A percentile compares a stretch with the other conserved stretches of the same genome.
phyloP scores from a whole-genome alignment of 2,888 invertebrate species.

The Dioctria rufipes region DNA sequence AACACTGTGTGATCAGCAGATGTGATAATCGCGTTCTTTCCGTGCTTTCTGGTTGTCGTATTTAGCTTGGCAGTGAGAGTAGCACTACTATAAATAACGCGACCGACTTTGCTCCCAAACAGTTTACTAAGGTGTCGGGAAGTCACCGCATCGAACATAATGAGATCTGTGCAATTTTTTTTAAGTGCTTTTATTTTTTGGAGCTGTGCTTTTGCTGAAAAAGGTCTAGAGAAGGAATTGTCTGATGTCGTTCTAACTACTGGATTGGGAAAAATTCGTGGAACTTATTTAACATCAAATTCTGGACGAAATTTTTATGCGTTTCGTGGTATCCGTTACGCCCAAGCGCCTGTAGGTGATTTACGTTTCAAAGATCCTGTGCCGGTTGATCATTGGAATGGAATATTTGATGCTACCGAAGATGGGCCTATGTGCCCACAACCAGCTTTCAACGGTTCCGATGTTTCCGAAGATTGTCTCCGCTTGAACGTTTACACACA shows the following conservation, averaged over 20 bases:
- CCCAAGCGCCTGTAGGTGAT: constrained; percentile 67
- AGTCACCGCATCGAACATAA: neutral
- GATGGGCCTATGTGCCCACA: constrained; percentile 76
- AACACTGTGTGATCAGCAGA: neutral
- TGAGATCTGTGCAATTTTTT: neutral
- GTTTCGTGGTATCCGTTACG: constrained; percentile 70
- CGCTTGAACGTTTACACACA: constrained; percentile 74
- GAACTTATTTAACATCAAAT: constrained; percentile 67
- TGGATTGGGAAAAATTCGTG: constrained; percentile 68
- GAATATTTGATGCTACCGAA: constrained; percentile 73
- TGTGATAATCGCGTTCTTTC: neutral
- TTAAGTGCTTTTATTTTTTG: neutral
- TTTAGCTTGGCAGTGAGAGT: too few species aligned
- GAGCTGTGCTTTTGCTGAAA: neutral
- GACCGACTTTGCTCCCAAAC: constrained; percentile 60
- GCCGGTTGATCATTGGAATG: constrained; percentile 72
- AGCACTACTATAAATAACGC: constrained; percentile 69
- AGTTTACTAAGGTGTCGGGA: neutral
- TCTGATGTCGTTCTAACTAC: constrained; percentile 60
- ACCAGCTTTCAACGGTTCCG: constrained; percentile 61
- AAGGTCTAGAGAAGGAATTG: neutral
- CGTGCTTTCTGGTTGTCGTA: neutral
- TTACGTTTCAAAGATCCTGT: constrained; percentile 71
- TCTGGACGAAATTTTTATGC: constrained; percentile 68
- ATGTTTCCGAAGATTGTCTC: constrained; percentile 75